Percentiles rank a stretch among this genome's conserved stretches.
Conservation (phyloP, 1,140 invertebrate species). For the Parasteatoda tepidariorum region DNA sequence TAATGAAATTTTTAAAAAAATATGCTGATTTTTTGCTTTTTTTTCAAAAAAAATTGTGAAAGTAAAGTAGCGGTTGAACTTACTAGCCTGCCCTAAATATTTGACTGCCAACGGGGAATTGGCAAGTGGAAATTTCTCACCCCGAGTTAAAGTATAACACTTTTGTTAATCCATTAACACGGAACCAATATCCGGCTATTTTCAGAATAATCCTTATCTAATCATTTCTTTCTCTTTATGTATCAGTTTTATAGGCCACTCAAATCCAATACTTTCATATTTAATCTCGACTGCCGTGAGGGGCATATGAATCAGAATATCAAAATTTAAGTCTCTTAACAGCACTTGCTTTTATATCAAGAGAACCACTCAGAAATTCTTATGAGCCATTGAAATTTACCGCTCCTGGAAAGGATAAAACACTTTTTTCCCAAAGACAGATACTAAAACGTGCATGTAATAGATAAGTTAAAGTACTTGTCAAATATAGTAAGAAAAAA, state of each 20-base stretch:
- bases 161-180: too few relatives aligned
- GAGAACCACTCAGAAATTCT: background rate
- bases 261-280: background rate
- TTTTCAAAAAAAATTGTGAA: too few relatives aligned
- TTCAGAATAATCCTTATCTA: background rate
- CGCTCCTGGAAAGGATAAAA: background rate
- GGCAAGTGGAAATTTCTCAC: too few relatives aligned
- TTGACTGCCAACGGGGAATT: too few relatives aligned
- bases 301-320: background rate
- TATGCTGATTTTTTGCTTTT: too few relatives aligned
- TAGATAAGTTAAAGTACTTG: background rate
- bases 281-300: too few relatives aligned
- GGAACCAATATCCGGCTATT: too few relatives aligned
- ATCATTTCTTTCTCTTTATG: background rate
- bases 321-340: background rate
- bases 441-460: background rate
- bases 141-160: too few relatives aligned
- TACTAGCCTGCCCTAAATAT: too few relatives aligned
- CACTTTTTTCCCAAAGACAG: background rate
- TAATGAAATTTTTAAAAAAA: too few relatives aligned
- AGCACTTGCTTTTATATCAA: background rate
- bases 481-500: too few relatives aligned
- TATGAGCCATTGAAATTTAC: conserved; percentile 9
- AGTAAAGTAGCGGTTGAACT: too few relatives aligned
- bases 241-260: background rate